These are phyloP conservation scores for Clamator glandarius DNA, from an alignment of 2,797 vertebrate species.

Conservation along the genomic window DNA sequence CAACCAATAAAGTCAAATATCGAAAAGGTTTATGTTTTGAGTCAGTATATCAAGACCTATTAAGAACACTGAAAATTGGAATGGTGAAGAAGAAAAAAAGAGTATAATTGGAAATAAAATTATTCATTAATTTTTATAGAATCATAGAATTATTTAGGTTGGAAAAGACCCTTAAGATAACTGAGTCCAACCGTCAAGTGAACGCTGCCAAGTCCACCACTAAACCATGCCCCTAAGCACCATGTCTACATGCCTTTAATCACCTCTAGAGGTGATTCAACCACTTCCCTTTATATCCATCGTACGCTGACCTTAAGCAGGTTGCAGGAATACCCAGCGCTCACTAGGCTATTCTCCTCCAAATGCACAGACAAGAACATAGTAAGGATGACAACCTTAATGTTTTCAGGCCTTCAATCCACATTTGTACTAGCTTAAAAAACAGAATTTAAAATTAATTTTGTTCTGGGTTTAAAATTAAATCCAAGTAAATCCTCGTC, in stretches of 20 bases:
- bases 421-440: not conserved
- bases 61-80: not conserved
- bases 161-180: no score
- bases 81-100: no score
- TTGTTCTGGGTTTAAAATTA: not conserved
- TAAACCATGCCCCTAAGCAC: not conserved
- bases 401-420: not conserved
- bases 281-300: not conserved
- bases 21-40: not conserved
- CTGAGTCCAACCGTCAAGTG: no score
- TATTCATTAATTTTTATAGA: not conserved
- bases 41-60: not conserved
- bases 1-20: not conserved
- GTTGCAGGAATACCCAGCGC: not conserved
- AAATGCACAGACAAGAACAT: not conserved
- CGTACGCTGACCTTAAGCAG: not conserved
- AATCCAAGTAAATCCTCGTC: slow-evolving; percentile 5
- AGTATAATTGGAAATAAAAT: not conserved
- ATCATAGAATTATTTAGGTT: no score
- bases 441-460: not conserved
- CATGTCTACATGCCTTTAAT: not conserved
- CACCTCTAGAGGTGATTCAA: no score
- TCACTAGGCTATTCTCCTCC: not conserved
- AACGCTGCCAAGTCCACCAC: no score
- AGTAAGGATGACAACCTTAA: not conserved